phyloP scores from a whole-genome alignment of 2,113 vertebrate species.

The Tympanuchus pallidicinctus region DNA sequence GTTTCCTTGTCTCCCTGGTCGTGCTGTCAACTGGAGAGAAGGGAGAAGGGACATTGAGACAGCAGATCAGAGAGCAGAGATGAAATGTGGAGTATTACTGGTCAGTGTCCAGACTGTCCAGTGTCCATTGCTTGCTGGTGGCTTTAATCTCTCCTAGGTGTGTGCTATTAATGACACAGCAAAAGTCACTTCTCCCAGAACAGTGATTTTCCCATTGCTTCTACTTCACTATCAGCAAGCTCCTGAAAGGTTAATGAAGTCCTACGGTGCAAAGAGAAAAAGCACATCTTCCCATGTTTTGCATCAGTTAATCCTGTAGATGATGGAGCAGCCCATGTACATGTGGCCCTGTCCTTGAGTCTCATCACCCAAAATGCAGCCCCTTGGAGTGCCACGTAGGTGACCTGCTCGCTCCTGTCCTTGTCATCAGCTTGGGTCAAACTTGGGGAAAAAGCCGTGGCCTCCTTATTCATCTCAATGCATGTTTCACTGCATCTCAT shows the following conservation, averaged over 20 bases:
- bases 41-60: not conserved
- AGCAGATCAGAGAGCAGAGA: not conserved
- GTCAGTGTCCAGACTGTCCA: not conserved
- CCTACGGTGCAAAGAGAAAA: slow-evolving; percentile 66
- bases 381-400: not conserved
- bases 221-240: slow-evolving; percentile 6
- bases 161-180: not conserved
- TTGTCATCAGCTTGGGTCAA: slow-evolving; percentile 24
- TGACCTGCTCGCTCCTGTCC: not conserved
- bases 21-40: not conserved
- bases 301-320: slow-evolving; percentile 57
- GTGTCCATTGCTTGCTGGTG: not conserved
- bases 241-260: slow-evolving; percentile 66
- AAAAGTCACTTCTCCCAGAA: not conserved
- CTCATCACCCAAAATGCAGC: slow-evolving; percentile 14
- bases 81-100: not conserved
- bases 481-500: not conserved
- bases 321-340: not conserved
- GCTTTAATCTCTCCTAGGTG: not conserved
- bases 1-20: slow-evolving; percentile 31
- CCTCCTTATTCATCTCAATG: slow-evolving; percentile 4
- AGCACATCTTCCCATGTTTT: slow-evolving; percentile 61
- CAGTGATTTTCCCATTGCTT: slow-evolving; percentile 24
- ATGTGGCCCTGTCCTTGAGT: slow-evolving; percentile 21
- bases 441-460: not conserved